Base-by-base conservation (phyloP, 2,113 vertebrate species). In the Macquaria australasica region DNA sequence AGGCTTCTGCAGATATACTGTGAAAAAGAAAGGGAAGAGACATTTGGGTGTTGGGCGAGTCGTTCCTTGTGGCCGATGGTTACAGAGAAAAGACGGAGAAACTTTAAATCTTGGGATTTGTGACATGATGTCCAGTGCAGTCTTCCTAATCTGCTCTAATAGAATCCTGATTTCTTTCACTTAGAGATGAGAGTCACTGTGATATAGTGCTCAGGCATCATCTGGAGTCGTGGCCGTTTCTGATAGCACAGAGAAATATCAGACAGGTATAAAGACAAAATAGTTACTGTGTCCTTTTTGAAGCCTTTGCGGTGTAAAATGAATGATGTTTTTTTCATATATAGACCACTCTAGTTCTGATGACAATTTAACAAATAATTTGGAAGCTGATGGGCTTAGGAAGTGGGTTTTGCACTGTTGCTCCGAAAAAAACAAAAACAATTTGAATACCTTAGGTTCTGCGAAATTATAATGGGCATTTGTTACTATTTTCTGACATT, bases 71-170 rank as follows among this genome's bases (percentile, higher is more conserved):
- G 85, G 74, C 73, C 79, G 80, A 83, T n/a, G 67, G 76, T 50
- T 79, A 79, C 69, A 88, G 68, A 87, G 74, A 72, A 25, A 79
- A 85, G 66, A 77, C 79, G 28, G 84, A 73, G 83, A 83, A 83
- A 90, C 83, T 92, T 89, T 87, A 88, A 91, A 93, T 85, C 89
- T 77, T 34, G 64, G 89, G 86, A 92, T 93, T 94, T 94, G 89
- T 91, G 93, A 91, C 89, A 91, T 79, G 77, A 89, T 91, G 92
- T 94, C 91, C 89, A 85, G 85, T 55, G 72, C 90, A 74, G 66
- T 88, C 34, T 84, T 80, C 79, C 87, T 93, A 90, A 93, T 94
- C 92, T 93, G 77, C 84, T 93, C 88, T 93, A 94, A 95, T 92
- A 89, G 90, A 93, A 92, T 88, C 82, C 85, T 88, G 84, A 92